Base-by-base conservation (phyloP, 2,113 vertebrate genomes). In the Xenopus laevis region DNA sequence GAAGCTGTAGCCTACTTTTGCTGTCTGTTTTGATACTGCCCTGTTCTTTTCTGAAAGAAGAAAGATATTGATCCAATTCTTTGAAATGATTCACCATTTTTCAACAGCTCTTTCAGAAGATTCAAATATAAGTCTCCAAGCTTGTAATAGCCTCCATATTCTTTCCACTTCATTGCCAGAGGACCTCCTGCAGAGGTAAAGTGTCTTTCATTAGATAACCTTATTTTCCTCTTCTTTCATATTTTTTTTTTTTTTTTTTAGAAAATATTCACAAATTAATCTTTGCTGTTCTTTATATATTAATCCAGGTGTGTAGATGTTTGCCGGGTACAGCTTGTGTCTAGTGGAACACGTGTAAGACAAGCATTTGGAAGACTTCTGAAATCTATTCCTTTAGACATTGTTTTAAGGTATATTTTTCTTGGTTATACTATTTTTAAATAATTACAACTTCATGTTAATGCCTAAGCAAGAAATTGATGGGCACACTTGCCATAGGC, bases 361-460 rank as follows among this genome's bases (percentile, higher is more conserved):
- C 96, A 98, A 81, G 92, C 94, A 52, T 99, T 96, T 73, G 95
- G 94, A 50, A 99, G 95, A 79, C 91, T 99, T 13, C 86, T 99
- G 68, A 93, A 94, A 83, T 95, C 94, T 47, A 86, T 99, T 80
- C 95, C 96, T 30, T 85, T 99, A 64, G 95, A 97, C 75, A 86
- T 98, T 45, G 89, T 95, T 44, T 81, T 99, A 70, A 97, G 97
- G 97, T 98, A 82, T 40, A 4, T 40, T 40, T 40, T 40, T 40
- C 23, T 27, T 27, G 23, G 23, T 1, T 27, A 27, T 27, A 27
- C 23, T 27, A 27, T 27, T 40, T 40, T 40, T 40, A 1, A 4
- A 40, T 4, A 40, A 40, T 40, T 40, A 27, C 23, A 27, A 27
- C 23, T 27, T 2, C 23, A 40, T 4, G 33, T 40, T 1, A 40